phyloP scores from a whole-genome alignment of 2,888 invertebrate species.

The Cantharis rustica region DNA sequence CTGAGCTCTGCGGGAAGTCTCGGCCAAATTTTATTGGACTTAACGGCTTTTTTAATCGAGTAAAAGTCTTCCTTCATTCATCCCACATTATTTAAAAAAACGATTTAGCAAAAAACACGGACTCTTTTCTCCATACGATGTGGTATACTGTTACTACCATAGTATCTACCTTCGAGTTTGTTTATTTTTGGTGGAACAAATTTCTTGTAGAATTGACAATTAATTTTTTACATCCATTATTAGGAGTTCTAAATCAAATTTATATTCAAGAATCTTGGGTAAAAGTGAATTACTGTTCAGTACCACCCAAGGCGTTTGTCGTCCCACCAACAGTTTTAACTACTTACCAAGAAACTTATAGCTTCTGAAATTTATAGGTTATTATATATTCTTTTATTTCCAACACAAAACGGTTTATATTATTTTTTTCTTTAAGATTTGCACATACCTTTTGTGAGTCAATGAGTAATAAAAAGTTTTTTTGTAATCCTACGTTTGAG shows the following conservation, averaged over 20 bases:
- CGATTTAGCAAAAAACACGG: not conserved
- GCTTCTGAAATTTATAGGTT: conserved; percentile 4
- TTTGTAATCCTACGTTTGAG: not conserved
- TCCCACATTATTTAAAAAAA: not conserved
- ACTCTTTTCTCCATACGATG: not conserved
- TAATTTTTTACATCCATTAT: not conserved
- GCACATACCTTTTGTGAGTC: not conserved
- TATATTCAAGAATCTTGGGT: conserved; percentile 3
- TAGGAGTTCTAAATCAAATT: conserved; percentile 1
- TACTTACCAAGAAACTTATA: conserved; percentile 4
- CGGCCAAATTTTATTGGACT: not conserved
- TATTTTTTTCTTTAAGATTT: not conserved
- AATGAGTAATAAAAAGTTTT: not conserved
- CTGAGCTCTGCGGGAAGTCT: not conserved
- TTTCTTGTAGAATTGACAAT: not conserved
- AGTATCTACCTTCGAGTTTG: not conserved
- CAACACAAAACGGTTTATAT: not conserved
- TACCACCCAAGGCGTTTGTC: conserved; percentile 4
- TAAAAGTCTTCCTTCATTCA: not conserved
- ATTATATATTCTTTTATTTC: conserved; percentile 4
- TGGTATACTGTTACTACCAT: not conserved
- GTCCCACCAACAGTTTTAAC: conserved; percentile 5
- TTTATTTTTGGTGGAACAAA: not conserved
- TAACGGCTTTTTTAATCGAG: not conserved
- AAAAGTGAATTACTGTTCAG: not conserved